phyloP scores from a whole-genome alignment of 2,113 vertebrate genomes.

The Trochalopteron elliotii region DNA sequence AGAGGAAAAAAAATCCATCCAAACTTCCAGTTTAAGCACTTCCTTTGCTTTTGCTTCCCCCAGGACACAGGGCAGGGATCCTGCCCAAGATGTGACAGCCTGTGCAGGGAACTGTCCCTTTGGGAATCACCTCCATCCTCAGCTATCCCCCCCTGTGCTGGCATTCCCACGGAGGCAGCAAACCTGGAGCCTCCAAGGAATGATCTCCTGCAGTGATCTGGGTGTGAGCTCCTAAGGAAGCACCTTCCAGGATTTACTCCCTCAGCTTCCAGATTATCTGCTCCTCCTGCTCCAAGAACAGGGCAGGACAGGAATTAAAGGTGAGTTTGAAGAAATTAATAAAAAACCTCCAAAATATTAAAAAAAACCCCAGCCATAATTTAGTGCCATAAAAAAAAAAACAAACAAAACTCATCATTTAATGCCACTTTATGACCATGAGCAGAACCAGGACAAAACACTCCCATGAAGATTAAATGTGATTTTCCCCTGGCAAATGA shows the following conservation, averaged over 20 bases:
- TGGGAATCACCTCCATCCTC: neutral
- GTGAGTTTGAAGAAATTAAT: neutral
- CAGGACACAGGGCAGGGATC: neutral
- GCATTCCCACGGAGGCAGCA: neutral
- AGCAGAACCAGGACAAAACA: neutral
- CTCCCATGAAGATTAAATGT: neutral
- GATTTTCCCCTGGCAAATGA: neutral
- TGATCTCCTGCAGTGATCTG: rapidly evolving
- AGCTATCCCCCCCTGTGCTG: neutral
- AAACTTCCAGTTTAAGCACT: neutral
- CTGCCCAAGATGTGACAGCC: neutral
- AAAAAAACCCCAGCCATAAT: rapidly evolving
- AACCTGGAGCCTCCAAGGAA: neutral
- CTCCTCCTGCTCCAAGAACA: neutral
- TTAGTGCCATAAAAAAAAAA: neutral
- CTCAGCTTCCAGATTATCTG: neutral
- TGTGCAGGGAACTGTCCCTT: neutral
- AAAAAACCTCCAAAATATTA: too few relatives aligned
- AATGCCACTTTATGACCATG: rapidly evolving
- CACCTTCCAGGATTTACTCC: neutral
- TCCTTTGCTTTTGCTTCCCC: neutral
- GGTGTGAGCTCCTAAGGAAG: rapidly evolving
- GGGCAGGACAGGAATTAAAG: neutral
- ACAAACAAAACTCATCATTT: rapidly evolving
- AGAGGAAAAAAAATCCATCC: neutral